phyloP scores from a whole-genome alignment of 2,797 vertebrate species.

The Eutrigla gurnardus region DNA sequence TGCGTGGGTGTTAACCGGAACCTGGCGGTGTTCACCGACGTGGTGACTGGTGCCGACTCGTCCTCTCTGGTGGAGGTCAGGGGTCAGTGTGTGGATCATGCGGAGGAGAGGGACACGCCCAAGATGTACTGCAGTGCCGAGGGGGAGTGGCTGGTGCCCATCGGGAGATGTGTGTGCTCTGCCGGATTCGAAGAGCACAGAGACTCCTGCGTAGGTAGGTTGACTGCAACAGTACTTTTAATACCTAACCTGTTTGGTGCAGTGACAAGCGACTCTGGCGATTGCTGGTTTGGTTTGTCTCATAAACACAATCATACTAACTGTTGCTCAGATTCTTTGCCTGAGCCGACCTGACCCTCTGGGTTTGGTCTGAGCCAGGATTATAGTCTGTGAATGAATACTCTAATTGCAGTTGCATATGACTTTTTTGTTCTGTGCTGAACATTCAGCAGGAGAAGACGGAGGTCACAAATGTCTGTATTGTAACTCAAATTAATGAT shows the following conservation, averaged over 20 bases:
- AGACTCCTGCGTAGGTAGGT: slow-evolving; percentile 94
- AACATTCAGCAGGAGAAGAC: not conserved
- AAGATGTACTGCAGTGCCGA: slow-evolving; percentile 99
- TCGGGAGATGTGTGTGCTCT: slow-evolving; percentile 95
- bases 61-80: slow-evolving; percentile 96
- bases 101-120: slow-evolving; percentile 95
- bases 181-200: slow-evolving; percentile 92
- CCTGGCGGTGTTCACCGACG: slow-evolving; percentile 94
- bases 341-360: not conserved
- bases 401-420: not conserved
- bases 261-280: not conserved
- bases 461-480: not conserved
- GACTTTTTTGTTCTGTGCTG: not conserved
- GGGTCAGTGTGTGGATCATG: slow-evolving; percentile 94
- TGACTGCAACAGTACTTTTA: not conserved
- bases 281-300: not conserved
- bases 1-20: slow-evolving; percentile 92
- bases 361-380: not conserved
- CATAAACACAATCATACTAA: not conserved
- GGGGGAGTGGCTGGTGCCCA: slow-evolving; percentile 98
- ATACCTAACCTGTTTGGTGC: not conserved
- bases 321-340: no score
- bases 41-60: slow-evolving; percentile 94
- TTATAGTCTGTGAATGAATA: not conserved
- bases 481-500: not conserved